Conservation (phyloP, 37 sponge, comb jelly and placozoan species). For the Bolinopsis microptera region DNA sequence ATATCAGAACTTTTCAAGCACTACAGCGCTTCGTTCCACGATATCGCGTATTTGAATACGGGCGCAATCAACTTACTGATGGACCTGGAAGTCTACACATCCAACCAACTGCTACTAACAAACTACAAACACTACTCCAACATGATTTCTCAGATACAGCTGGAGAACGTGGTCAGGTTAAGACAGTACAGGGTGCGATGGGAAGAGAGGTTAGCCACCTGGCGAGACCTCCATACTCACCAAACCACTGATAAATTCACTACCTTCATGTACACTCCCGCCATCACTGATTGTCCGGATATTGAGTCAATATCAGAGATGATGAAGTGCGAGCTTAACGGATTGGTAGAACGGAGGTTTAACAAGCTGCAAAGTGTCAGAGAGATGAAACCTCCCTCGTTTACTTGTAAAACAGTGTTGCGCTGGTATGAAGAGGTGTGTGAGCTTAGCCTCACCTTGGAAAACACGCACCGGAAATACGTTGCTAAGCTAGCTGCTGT, state of each 20-base stretch:
- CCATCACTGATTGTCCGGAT: conserved; percentile 39
- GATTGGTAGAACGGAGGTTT: conserved; percentile 20
- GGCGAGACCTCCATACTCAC: conserved; percentile 34
- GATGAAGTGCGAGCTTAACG: conserved; percentile 22
- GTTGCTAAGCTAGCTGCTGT: neutral
- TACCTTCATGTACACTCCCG: conserved; percentile 43
- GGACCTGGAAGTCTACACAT: conserved; percentile 10
- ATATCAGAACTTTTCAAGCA: conserved; percentile 49
- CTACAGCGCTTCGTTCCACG: conserved; percentile 53
- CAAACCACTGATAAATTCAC: conserved; percentile 16
- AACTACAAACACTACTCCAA: conserved; percentile 43
- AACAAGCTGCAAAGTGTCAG: neutral
- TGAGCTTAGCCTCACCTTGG: conserved; percentile 1
- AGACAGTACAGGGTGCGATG: conserved; percentile 2
- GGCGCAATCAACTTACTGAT: conserved; percentile 31
- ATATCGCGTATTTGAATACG: conserved; percentile 8
- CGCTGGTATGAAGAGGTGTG: conserved; percentile 58
- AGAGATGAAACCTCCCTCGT: neutral
- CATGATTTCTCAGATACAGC: conserved; percentile 45
- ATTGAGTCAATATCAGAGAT: neutral
- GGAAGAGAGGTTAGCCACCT: conserved; percentile 61
- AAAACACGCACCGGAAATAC: conserved; percentile 46
- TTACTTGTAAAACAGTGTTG: neutral
- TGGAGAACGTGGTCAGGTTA: conserved; percentile 47
- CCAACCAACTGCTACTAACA: conserved; percentile 16